Percentiles rank a stretch among this genome's conserved stretches.
phyloP scores from a whole-genome alignment of 2,113 vertebrate species.

The Neogobius melanostomus region DNA sequence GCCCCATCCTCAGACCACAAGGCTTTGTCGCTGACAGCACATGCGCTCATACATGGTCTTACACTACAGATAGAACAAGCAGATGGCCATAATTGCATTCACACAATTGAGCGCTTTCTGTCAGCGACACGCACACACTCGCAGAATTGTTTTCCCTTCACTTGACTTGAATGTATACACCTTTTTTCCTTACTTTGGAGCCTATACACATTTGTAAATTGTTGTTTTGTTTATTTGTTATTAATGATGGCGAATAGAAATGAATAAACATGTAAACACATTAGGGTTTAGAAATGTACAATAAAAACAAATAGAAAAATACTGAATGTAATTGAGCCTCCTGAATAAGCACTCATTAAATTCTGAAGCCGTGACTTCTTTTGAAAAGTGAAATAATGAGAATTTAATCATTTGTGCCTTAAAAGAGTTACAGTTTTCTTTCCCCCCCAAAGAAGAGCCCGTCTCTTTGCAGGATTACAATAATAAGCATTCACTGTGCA shows the following conservation, averaged over 20 bases:
- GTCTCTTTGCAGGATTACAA: constrained; percentile 37
- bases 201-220: neutral
- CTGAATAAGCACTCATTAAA: neutral
- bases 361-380: neutral
- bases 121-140: constrained; percentile 18
- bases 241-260: neutral
- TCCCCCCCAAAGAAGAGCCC: too few relatives aligned
- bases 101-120: constrained; percentile 41
- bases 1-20: constrained; percentile 77
- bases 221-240: constrained; percentile 25
- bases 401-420: too few relatives aligned
- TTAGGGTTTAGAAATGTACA: neutral
- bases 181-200: neutral
- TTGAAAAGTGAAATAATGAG: neutral
- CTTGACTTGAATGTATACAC: neutral
- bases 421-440: neutral
- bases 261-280: neutral
- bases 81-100: constrained; percentile 47
- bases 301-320: neutral
- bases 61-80: constrained; percentile 48
- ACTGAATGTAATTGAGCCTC: neutral
- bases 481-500: constrained; percentile 38
- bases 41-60: constrained; percentile 6
- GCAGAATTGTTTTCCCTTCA: neutral
- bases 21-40: constrained; percentile 78